Percentiles rank a stretch among this genome's conserved stretches.
Evolutionary conservation across 2,797 vertebrate species (phyloP).

Genomic region (Erpetoichthys calabaricus): DNA sequence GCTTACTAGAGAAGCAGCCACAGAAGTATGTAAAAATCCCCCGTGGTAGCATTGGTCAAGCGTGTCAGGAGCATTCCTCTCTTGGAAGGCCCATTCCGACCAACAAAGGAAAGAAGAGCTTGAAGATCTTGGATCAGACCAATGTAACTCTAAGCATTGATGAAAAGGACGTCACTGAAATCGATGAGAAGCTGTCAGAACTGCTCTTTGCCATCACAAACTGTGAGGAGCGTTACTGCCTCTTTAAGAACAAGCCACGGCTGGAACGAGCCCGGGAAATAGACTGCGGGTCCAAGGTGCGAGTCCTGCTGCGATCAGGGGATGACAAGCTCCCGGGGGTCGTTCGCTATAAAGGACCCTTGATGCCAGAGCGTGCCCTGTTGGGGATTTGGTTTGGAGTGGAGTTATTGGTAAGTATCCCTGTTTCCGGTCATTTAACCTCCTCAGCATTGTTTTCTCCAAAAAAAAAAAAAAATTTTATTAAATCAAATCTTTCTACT

Average conservation of each 20-base stretch:
- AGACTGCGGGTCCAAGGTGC: slow-evolving; percentile 80
- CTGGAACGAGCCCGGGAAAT: slow-evolving; percentile 78
- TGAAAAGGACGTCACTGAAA: slow-evolving; percentile 79
- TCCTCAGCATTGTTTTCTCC: too few species aligned
- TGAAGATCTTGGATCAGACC: slow-evolving; percentile 86
- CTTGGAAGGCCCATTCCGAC: slow-evolving; percentile 71
- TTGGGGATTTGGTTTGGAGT: slow-evolving; percentile 94
- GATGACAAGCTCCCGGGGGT: slow-evolving; percentile 85
- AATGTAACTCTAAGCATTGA: slow-evolving; percentile 79
- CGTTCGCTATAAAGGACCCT: slow-evolving; percentile 84
- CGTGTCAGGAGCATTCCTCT: slow-evolving; percentile 79
- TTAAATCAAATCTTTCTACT: too few species aligned
- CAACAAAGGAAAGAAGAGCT: slow-evolving; percentile 83
- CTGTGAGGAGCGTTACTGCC: slow-evolving; percentile 80
- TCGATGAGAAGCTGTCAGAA: slow-evolving; percentile 83
- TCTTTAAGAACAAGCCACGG: slow-evolving; percentile 70
- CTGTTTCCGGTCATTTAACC: neutral
- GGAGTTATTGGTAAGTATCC: slow-evolving; percentile 80
- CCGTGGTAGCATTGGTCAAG: slow-evolving; percentile 86
- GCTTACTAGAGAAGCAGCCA: slow-evolving; percentile 78
- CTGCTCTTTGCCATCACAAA: slow-evolving; percentile 93
- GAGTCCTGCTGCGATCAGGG: slow-evolving; percentile 78
- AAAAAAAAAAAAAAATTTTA: too few species aligned
- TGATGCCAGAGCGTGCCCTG: slow-evolving; percentile 77
- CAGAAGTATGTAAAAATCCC: slow-evolving; percentile 83